Evolutionary conservation across 2,888 invertebrate genomes (phyloP).

Genomic region (Spatulosminthurus flaviceps): DNA sequence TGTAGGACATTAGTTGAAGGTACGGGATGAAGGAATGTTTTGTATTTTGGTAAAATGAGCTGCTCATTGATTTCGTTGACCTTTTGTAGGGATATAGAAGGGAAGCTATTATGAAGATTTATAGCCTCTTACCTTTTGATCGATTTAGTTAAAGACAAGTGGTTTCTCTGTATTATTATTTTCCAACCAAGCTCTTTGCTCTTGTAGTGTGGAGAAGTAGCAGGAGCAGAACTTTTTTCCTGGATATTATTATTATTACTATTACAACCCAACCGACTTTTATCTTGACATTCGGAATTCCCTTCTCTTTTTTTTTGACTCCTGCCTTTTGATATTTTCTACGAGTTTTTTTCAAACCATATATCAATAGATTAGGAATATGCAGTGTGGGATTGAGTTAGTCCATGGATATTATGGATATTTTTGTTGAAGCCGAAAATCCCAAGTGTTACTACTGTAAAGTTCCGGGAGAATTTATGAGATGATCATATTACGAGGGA

Average conservation of each 20-base stretch:
- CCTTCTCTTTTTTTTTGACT: background rate
- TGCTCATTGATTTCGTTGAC: slow-evolving; percentile 36
- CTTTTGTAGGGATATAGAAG: slow-evolving; percentile 46
- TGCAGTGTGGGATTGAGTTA: background rate
- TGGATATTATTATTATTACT: slow-evolving; percentile 26
- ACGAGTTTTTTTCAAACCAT: background rate
- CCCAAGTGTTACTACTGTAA: slow-evolving; percentile 1
- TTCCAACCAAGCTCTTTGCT: background rate
- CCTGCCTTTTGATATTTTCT: background rate
- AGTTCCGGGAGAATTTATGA: slow-evolving; percentile 30
- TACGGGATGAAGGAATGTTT: slow-evolving; percentile 3
- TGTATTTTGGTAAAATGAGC: slow-evolving; percentile 16
- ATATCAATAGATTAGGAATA: background rate
- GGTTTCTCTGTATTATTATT: slow-evolving; percentile 43
- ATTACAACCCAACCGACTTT: slow-evolving; percentile 14
- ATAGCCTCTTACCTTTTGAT: slow-evolving; percentile 48
- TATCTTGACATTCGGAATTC: slow-evolving; percentile 18
- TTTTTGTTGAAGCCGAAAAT: background rate
- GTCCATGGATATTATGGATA: background rate
- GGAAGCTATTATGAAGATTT: slow-evolving; percentile 48
- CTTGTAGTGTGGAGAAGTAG: too few relatives aligned
- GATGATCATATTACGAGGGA: slow-evolving; percentile 32
- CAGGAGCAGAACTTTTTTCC: slow-evolving; percentile 1
- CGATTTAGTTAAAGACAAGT: slow-evolving; percentile 49
- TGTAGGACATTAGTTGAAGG: background rate